phyloP scores from a whole-genome alignment of 2,888 invertebrate genomes.

The Hypsopygia costalis region DNA sequence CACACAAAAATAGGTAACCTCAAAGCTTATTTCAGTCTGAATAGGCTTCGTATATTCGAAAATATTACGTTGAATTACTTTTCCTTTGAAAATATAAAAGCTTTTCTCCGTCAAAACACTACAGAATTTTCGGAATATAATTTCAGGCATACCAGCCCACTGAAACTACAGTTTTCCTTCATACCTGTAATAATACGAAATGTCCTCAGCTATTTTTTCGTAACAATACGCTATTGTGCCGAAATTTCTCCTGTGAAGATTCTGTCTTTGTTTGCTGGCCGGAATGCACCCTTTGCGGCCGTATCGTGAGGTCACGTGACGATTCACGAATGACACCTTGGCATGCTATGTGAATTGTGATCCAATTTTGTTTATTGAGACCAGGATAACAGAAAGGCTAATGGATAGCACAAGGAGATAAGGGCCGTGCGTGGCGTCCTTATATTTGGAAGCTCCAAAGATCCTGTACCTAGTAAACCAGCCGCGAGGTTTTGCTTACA shows the following conservation, averaged over 20 bases:
- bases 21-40: too few relatives aligned
- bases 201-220: not conserved
- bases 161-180: not conserved
- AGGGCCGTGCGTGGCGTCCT: too few relatives aligned
- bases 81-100: too few relatives aligned
- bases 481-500: too few relatives aligned
- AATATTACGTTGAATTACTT: too few relatives aligned
- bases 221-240: not conserved
- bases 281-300: not conserved
- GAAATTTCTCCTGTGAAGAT: not conserved
- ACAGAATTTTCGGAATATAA: too few relatives aligned
- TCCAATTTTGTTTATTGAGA: not conserved
- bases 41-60: too few relatives aligned
- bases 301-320: not conserved
- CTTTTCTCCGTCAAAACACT: too few relatives aligned
- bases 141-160: not conserved
- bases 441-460: too few relatives aligned
- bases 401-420: too few relatives aligned
- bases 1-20: too few relatives aligned
- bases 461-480: too few relatives aligned
- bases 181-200: not conserved
- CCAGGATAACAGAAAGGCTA: not conserved
- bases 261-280: not conserved
- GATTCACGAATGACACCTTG: not conserved
- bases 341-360: not conserved